Base-by-base conservation (phyloP, 2,888 invertebrate species). In the Pseudanteris insignis region DNA sequence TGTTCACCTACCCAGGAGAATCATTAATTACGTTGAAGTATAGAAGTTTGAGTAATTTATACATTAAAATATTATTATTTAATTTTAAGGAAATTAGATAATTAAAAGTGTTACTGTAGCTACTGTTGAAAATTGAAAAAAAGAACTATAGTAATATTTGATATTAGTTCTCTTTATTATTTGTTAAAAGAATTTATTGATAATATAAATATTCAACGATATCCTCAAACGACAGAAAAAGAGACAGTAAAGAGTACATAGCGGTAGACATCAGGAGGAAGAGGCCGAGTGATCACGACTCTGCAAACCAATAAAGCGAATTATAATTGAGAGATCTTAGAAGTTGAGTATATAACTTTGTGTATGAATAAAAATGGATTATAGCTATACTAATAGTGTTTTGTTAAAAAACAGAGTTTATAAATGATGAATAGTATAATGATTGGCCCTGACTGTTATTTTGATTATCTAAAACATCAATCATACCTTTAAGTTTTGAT, bases 241-340 rank as follows among this genome's bases (percentile, higher is more conserved):
- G 72, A 75, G 69, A 73, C 74, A 72, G 73, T 76, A 78, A 70
- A 78, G 72, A 76, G 74, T 69, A 65, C 71, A 72, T 70, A 78
- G 72, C 69, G 73, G 77, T 73, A 78, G 75, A 70, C 77, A 76
- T 78, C 79, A 78, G 72, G 76, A 76, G 65, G 74, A 74, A 60
- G 78, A 73, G 72, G 77, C 71, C 65, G 76, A 75, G 68, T 71
- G 70, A 66, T 77, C 75, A 74, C 74, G 74, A 70, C 64, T 77
- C 78, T 79, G 78, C 29, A 75, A 75, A 67, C 41, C 61, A 69
- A 67, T 18, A 62, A 46, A 48, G 43, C 47, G 40, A 55, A 21
- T n/a, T n/a, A n/a, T n/a, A n/a, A n/a, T n/a, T n/a, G n/a, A n/a
- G n/a, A n/a, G n/a, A n/a, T n/a, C n/a, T n/a, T n/a, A n/a, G n/a